Base-by-base conservation (phyloP, 2,888 invertebrate species). In the Synergus gifuensis region DNA sequence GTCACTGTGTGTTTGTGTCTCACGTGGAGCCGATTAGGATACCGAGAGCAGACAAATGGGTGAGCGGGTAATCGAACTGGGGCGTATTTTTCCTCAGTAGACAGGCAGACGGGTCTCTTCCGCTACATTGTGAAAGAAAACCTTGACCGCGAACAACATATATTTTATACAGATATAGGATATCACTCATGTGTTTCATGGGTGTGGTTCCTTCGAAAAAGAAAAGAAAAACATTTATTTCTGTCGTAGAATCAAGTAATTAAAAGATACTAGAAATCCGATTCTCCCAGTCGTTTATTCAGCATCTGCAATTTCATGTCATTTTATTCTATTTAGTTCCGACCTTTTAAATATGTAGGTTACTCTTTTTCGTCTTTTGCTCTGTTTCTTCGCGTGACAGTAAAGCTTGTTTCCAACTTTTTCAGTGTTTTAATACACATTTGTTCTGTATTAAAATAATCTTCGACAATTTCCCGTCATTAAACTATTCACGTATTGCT, bases 41-140 rank as follows among this genome's bases (percentile, higher is more conserved):
- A 40, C 36, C 28, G 40, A 79, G 46, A 76, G 28, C 46, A 60
- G 76, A 76, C 76, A 79, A 79, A 76, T 79, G 67, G 67, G 76
- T 79, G 76, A 79, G 62, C 66, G 60, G 73, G 64, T 79, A 76
- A 79, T 79, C 63, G 76, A 76, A 58, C 63, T 76, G 60, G 63
- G 36, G 66, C 54, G 60, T 60, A 44, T 60, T 79, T 66, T 66
- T 67, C 64, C 54, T 54, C n/a, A 67, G 44, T 67, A 67, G 67
- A 67, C 67, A 67, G 49, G 73, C 73, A 73, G 73, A 73, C 73
- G 14, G 49, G 46, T 46, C 49, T 73, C 54, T 28, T 49, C 69
- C n/a, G n/a, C 54, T 73, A 36, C 54, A 36, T 54, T 54, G 73
- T 16, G 28, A 54, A 67, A 46, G 46, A 49, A 73, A 73, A 73